These are phyloP conservation scores for Paragorgia papillata DNA, from an alignment of 92 coral and sea anemone genomes.

Conservation along the genomic window DNA sequence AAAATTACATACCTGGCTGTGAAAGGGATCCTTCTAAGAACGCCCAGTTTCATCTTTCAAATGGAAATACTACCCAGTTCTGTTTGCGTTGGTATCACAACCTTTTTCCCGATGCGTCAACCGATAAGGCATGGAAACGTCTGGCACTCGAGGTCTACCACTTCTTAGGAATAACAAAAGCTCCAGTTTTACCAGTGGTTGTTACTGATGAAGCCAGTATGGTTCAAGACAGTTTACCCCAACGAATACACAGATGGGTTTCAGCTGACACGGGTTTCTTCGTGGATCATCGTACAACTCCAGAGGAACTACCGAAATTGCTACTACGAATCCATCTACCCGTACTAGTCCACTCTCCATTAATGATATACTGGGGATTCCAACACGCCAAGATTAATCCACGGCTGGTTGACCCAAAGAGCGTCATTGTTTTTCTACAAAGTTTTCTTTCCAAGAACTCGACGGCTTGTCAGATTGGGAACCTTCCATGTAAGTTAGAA, in stretches of 20 bases:
- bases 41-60: not conserved
- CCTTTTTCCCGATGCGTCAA: conserved; percentile 71
- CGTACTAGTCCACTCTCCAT: conserved; percentile 66
- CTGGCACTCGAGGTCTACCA: conserved; percentile 68
- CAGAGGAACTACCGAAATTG: conserved; percentile 35
- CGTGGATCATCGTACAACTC: not conserved
- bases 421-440: conserved; percentile 62
- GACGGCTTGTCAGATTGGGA: conserved; percentile 57
- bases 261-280: conserved; percentile 16
- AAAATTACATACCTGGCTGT: conserved; percentile 19
- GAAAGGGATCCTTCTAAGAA: no score
- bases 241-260: conserved; percentile 1
- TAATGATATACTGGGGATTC: conserved; percentile 59
- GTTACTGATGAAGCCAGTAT: conserved; percentile 34
- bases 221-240: not conserved
- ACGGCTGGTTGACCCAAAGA: conserved; percentile 66
- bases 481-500: conserved; percentile 72
- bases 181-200: conserved; percentile 74
- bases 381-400: conserved; percentile 61
- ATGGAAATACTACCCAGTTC: conserved; percentile 14
- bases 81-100: conserved; percentile 82
- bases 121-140: conserved; percentile 73
- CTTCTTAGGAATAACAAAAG: conserved; percentile 61
- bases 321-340: conserved; percentile 75
- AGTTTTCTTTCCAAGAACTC: conserved; percentile 23